Evolutionary conservation across 1,140 invertebrate species (phyloP), one percentile per base, ranked within the genome.

Genomic region (Trissolcus basalis): DNA sequence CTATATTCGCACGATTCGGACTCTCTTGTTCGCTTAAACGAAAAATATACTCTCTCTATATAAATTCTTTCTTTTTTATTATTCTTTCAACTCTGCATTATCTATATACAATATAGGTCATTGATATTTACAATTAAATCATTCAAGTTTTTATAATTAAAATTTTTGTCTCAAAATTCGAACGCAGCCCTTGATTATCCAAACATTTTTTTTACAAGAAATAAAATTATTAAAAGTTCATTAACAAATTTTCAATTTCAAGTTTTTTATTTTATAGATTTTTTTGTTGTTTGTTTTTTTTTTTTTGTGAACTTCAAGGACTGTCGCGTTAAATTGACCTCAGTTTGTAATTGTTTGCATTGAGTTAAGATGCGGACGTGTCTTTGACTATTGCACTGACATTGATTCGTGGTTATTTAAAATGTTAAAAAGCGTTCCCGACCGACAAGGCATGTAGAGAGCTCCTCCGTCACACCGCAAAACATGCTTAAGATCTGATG

Each of bases 361-460:
- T 27, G 19, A 27, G 19, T 39, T 39, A 47, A 47, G 12, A 47
- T 47, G 35, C 36, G 55, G 49, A 70, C 51, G 58, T 59, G 53
- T 53, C 15, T 64, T 53, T 54, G 54, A 72, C 69, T 72, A 72
- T 72, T 72, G 59, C 69, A 72, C 69, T 64, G 44, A 61, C 58
- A 70, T 70, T 7, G 69, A 65, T 64, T 72, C 48, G 41, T 44
- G 9, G 49, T 78, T 70, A 68, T 49, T 63, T 50, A 58, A 48
- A 7, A 48, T 49, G 19, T 39, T n/a, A 39, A 39, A 35, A 64
- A 15, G 47, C 53, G 64, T 76, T 59, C 55, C 50, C 32, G 35
- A 60, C 27, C 67, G 73, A 69, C 73, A 76, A 76, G 73, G 73
- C 65, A 64, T 39, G 0, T 69, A 69, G 58, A 75, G 72, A 63